phyloP scores from a whole-genome alignment of 2,888 invertebrate genomes.

The Meteorus cinctellus region DNA sequence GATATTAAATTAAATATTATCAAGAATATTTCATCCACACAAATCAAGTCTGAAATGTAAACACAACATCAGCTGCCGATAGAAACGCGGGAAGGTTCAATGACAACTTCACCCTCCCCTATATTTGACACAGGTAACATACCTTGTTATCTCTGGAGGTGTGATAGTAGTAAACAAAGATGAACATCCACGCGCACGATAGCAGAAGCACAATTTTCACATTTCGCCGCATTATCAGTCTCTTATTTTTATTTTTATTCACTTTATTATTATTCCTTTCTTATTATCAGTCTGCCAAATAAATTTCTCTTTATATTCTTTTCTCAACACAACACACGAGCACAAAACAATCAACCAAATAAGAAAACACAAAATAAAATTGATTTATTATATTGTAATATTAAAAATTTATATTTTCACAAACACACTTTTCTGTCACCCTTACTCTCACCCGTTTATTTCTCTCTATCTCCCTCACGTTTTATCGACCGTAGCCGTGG shows the following conservation, averaged over 20 bases:
- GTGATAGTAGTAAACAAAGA: constrained; percentile 79
- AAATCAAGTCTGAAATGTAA: background rate
- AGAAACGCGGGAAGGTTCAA: constrained; percentile 21
- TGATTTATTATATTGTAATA: background rate
- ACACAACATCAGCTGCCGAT: background rate
- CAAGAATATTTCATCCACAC: no score
- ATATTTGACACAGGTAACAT: constrained; percentile 51
- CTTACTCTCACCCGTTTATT: background rate
- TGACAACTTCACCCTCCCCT: no score
- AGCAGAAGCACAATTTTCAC: constrained; percentile 78
- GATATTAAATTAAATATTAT: no score
- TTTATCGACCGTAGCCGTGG: constrained; percentile 53
- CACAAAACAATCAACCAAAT: background rate
- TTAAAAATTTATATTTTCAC: background rate
- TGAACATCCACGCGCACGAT: constrained; percentile 80
- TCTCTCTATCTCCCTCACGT: constrained; percentile 28
- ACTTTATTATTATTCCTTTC: no score
- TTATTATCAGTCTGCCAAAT: constrained; percentile 35
- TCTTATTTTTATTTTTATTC: constrained; percentile 13
- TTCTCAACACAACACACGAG: constrained; percentile 47
- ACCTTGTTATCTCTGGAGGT: constrained; percentile 77
- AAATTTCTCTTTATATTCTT: constrained; percentile 34
- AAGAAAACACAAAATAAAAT: background rate
- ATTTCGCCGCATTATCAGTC: constrained; percentile 76
- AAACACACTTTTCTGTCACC: constrained; percentile 20